A percentile compares a stretch with the other conserved stretches of the same genome.
phyloP scores from a whole-genome alignment of 2,888 invertebrate genomes.

The Heteropelma amictum region DNA sequence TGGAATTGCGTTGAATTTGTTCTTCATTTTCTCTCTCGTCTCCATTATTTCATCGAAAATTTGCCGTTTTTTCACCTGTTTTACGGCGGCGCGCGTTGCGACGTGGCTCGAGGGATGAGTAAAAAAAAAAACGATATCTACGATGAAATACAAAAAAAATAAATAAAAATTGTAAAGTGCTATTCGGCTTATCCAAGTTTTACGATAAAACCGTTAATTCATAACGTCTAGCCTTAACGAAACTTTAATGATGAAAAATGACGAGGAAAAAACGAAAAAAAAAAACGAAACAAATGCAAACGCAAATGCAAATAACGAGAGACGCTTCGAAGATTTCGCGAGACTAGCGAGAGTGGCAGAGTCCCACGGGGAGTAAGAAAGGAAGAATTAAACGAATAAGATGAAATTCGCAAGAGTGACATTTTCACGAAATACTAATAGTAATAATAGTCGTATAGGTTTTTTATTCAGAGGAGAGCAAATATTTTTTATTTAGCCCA shows the following conservation, averaged over 20 bases:
- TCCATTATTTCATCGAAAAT: conserved; percentile 8
- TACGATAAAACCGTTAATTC: conserved; percentile 43
- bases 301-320: conserved; percentile 19
- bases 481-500: conserved; percentile 74
- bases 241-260: conserved; percentile 28
- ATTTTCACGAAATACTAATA: conserved; percentile 10
- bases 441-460: conserved; percentile 58
- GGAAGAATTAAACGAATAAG: conserved; percentile 1
- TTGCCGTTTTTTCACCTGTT: conserved; percentile 6
- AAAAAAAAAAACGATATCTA: neutral
- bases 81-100: neutral
- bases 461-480: conserved; percentile 70
- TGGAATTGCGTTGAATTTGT: conserved; percentile 14
- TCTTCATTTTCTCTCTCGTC: neutral
- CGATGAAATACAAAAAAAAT: neutral
- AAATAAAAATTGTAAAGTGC: conserved; percentile 33
- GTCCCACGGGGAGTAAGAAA: neutral
- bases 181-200: conserved; percentile 46
- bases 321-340: conserved; percentile 48
- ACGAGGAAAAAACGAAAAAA: too few species aligned
- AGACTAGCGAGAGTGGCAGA: conserved; percentile 17
- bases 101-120: conserved; percentile 16
- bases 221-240: conserved; percentile 44
- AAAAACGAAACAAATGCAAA: too few species aligned
- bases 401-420: neutral